These are phyloP conservation scores for Tenthredo notha DNA, from an alignment of 2,888 invertebrate genomes.

Conservation along the genomic window DNA sequence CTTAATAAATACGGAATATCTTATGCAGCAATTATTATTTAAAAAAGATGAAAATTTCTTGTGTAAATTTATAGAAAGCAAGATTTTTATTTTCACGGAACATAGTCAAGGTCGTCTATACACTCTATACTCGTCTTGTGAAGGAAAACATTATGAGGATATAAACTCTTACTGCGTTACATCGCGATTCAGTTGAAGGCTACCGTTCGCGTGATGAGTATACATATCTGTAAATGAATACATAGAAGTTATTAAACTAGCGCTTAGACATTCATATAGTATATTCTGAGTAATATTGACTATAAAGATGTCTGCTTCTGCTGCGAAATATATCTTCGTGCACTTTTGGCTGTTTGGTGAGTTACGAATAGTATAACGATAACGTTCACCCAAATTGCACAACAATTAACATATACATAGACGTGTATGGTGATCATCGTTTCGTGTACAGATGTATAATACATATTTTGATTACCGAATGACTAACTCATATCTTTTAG, in stretches of 20 bases:
- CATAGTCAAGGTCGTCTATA: not conserved
- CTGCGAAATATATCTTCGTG: not conserved
- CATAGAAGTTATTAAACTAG: not conserved
- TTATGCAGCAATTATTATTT: not conserved
- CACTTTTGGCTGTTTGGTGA: not conserved
- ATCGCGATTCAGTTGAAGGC: constrained; percentile 19
- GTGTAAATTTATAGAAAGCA: not conserved
- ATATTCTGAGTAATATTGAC: not conserved
- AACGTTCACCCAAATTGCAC: not conserved
- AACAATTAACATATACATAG: too few species aligned
- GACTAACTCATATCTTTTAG: too few species aligned
- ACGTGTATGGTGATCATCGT: too few species aligned
- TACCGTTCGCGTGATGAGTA: not conserved
- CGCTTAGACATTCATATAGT: not conserved
- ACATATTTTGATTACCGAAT: too few species aligned
- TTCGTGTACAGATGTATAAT: too few species aligned
- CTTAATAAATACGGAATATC: not conserved
- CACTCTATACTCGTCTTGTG: not conserved
- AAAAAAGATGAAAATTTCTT: not conserved
- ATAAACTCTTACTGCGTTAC: not conserved
- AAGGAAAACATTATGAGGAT: not conserved
- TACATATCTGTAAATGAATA: not conserved
- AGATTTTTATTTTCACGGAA: not conserved
- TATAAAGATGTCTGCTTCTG: not conserved
- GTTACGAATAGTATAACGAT: not conserved